Base-by-base conservation (phyloP, 2,113 vertebrate species). In the Scalopus aquaticus region DNA sequence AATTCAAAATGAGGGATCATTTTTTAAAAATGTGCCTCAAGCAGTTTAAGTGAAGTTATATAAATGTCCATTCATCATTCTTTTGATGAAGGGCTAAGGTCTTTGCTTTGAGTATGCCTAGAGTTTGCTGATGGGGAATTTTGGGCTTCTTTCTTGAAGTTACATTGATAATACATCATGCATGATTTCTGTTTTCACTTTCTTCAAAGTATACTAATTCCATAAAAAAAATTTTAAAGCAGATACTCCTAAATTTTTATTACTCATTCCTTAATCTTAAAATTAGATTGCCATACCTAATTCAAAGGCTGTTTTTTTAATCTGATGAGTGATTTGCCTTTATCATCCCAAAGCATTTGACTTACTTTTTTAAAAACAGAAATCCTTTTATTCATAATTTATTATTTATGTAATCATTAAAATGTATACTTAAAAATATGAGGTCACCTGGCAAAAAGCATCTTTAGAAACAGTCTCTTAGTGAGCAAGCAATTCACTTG, bases 111-210 rank as follows among this genome's bases (percentile, higher is more conserved):
- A 62, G 19, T 65, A 22, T 32, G 11, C 74, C 17, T 83, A 35
- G 5, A 3, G 8, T 81, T 93, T 74, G 42, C 56, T 19, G 6
- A n/a, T 44, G 44, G 12, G 46, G 46, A 2, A 9, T 49, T 49
- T 49, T 88, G 35, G 12, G 24, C 44, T 91, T 73, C 69, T 69
- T 80, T 16, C 20, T 20, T 81, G 51, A 80, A 13, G 3, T 62
- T 60, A 39, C 72, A 42, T 60, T 89, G 4, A 58, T 46, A 90
- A 11, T 30, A 51, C 5, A 42, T 87, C 46, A 83, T 82, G 32
- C 46, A 83, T 82, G 32, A 76, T 77, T 90, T 94, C 69, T 90
- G 58, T 26, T 83, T 88, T 67, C 39, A 79, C 15, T 79, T 83
- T 87, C 26, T 44, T 56, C 79, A 74, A 69, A 88, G 42, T 87